phyloP scores from a whole-genome alignment of 2,797 vertebrate genomes.

The Limosa lapponica region DNA sequence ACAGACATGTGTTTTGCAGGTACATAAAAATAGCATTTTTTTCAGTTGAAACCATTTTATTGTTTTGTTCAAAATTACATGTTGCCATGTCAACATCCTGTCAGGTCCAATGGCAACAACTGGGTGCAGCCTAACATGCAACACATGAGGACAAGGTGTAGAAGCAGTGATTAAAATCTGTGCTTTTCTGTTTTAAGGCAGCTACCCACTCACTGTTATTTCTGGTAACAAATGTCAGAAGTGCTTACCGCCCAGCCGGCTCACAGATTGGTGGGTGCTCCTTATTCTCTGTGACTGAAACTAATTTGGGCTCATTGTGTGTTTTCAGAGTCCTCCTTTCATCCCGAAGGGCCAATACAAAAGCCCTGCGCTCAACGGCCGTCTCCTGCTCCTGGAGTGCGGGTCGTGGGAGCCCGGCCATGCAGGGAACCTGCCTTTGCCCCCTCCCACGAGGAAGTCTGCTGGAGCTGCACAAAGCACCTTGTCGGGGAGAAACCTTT shows the following conservation, averaged over 20 bases:
- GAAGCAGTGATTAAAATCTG: background rate
- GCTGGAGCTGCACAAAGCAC: background rate
- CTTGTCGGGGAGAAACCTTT: background rate
- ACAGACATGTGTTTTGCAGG: background rate
- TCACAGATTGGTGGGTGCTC: background rate
- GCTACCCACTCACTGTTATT: constrained; percentile 12
- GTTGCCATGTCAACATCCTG: constrained; percentile 19
- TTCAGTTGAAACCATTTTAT: background rate
- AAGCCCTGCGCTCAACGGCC: fast-evolving
- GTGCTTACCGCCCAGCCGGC: background rate
- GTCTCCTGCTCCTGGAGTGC: fast-evolving
- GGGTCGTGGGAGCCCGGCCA: background rate
- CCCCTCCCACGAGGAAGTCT: background rate
- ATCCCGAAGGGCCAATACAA: background rate
- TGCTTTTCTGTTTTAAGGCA: background rate
- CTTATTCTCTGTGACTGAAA: background rate
- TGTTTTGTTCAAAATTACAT: background rate
- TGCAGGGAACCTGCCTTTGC: background rate
- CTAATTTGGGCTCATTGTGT: background rate
- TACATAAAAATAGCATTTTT: background rate
- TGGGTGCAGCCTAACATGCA: background rate
- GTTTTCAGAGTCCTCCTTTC: background rate
- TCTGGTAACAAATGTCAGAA: constrained; percentile 5
- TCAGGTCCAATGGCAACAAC: background rate
- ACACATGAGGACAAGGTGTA: background rate